Conservation (phyloP, 2,797 vertebrate genomes). For the Acipenser oxyrinchus region DNA sequence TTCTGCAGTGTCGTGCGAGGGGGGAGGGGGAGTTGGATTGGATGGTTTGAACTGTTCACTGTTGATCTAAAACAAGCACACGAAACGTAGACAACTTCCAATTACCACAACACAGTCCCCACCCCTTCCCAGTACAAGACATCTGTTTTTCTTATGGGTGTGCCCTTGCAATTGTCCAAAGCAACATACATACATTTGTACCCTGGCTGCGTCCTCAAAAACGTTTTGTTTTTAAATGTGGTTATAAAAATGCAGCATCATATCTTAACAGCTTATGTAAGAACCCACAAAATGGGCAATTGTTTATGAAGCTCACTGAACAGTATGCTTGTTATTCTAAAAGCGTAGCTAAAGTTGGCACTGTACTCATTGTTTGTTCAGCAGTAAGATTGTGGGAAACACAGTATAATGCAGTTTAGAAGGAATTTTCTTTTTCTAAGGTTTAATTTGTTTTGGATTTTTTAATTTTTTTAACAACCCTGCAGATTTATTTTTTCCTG, state of each 20-base stretch:
- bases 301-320: neutral
- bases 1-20: too few relatives aligned
- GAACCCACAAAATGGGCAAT: constrained; percentile 1
- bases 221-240: neutral
- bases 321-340: neutral
- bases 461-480: neutral
- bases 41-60: too few relatives aligned
- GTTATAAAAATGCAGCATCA: neutral
- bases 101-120: neutral
- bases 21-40: too few relatives aligned
- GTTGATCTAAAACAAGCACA: too few relatives aligned
- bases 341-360: neutral
- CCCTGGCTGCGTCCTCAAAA: neutral
- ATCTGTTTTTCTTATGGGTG: neutral
- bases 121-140: neutral
- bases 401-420: neutral
- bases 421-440: neutral
- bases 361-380: neutral
- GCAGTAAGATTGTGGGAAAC: neutral
- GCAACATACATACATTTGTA: neutral
- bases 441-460: neutral
- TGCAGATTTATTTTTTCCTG: too few relatives aligned
- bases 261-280: neutral
- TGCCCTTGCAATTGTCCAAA: neutral
- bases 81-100: too few relatives aligned